Evolutionary conservation across 2,888 invertebrate species (phyloP), one percentile per base, ranked within the genome.

Genomic region (Drosophila lacicola): DNA sequence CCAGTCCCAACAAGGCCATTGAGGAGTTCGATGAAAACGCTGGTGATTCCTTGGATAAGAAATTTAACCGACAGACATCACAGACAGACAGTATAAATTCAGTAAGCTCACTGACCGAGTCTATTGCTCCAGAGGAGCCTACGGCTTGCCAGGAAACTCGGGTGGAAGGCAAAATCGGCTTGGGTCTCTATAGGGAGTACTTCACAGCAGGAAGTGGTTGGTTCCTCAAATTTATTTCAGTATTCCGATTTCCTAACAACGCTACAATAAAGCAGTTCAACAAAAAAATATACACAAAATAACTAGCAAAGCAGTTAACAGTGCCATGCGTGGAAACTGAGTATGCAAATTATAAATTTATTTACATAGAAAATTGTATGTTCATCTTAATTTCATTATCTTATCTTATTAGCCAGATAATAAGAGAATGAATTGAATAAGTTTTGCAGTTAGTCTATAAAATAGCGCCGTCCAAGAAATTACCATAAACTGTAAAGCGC

Each of bases 191-290:
- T 91, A 93, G 92, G 44, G 94, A 95, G 6, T 97, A 97, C 91
- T 93, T 96, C 60, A 90, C 92, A 3, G 95, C 96, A 1, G 95
- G 96, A 45, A 96, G 96, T 0, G 94, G 95, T 75, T 94, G 94
- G 71, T 25, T 25, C 25, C 25, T 25, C 5, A 8, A 29, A 29
- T 29, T 29, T 8, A 2, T 2, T 29, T 29, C 8, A 29, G 29
- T 29, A 29, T 8, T 29, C 29, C 2, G 29, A 29, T 29, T 29
- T 29, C 29, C 29, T 29, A 29, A 29, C 29, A 2, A 8, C 8
- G 17, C 10, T 37, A 29, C 8, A 2, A 77, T 46, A 42, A 29
- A 45, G 25, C 45, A 13, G 45, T 13, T 29, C 8, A 25, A 21
- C 6, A n/a, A 17, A 25, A 13, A 17, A 25, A 13, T 21, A 45